Conservation (phyloP, 1,140 invertebrate species). For the Meloidogyne exigua region DNA sequence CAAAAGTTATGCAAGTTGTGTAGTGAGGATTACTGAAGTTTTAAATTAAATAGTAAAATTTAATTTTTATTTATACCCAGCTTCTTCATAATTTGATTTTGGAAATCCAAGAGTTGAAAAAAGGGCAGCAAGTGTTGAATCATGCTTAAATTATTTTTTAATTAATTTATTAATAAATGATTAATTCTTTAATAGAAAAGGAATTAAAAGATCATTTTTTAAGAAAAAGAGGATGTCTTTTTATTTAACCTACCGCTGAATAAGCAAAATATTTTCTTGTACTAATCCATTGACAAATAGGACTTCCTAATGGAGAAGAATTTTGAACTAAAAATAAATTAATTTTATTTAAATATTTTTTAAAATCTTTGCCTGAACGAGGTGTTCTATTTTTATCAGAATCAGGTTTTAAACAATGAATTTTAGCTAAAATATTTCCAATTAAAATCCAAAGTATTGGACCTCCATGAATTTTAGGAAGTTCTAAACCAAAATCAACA, state of each 20-base stretch:
- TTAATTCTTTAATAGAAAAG: no score
- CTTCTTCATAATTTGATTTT: conserved; percentile 36
- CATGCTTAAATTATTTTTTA: conserved; percentile 27
- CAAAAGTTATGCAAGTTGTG: conserved; percentile 34
- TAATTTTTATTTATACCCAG: background rate
- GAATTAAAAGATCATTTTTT: background rate
- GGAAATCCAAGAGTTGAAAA: conserved; percentile 42
- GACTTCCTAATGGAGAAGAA: conserved; percentile 8
- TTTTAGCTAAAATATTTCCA: conserved; percentile 35
- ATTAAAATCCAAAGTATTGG: conserved; percentile 33
- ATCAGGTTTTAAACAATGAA: conserved; percentile 27
- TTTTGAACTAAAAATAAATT: conserved; percentile 10
- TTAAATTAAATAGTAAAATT: background rate
- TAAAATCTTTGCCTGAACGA: background rate
- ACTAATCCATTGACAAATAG: conserved; percentile 34
- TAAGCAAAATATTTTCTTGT: conserved; percentile 46
- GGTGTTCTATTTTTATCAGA: background rate
- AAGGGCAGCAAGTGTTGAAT: conserved; percentile 39
- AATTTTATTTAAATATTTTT: background rate
- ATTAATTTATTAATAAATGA: no score
- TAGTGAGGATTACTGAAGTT: conserved; percentile 40
- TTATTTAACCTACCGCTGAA: conserved; percentile 27
- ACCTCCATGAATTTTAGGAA: conserved; percentile 40
- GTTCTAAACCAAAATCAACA: conserved; percentile 40
- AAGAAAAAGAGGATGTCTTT: background rate